Evolutionary conservation across 1,140 invertebrate genomes (phyloP), one percentile per base, ranked within the genome.

Genomic region (Psilanteris sp.): DNA sequence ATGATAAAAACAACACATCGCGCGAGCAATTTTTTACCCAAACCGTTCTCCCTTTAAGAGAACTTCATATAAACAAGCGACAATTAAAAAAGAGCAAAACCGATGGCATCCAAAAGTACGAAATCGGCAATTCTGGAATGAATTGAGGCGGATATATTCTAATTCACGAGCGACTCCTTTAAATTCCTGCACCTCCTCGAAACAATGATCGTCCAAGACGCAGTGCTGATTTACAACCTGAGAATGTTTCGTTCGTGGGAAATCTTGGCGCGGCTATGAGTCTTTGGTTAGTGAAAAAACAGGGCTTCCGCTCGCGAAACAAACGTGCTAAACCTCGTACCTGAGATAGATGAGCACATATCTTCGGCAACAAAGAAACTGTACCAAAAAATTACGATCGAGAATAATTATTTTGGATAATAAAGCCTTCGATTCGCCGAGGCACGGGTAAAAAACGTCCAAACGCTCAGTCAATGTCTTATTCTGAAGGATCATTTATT

Each of bases 241-340:
- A 79, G 80, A 81, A 79, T 79, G 70, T 78, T 71, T 76, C 71
- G 78, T 55, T 79, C 76, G 79, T 80, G 78, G 74, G 78, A 79
- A 81, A 81, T 81, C 75, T 61, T 71, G 74, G 74, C 59, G 50
- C 61, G 54, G 67, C 74, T 77, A 77, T 77, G 74, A 77, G 52
- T 68, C 73, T 57, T 77, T 15, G 54, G 74, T 41, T 59, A 34
- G 39, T 77, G 74, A 77, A 77, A 77, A 77, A 71, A 68, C 66
- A 16, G 61, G 52, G 74, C 67, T 77, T 77, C 74, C 74, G 67
- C 37, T 77, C 67, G 61, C 67, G 59, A 71, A 77, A 77, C 50
- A 67, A 64, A 62, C 59, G 73, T 43, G 62, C 52, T 67, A 61
- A 74, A 74, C 43, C 26, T 46, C 14, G 55, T 59, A 52, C 39